Evolutionary conservation across 2,797 vertebrate genomes (phyloP), one percentile per base, ranked within the genome.

Genomic region (Gambelia wislizenii): DNA sequence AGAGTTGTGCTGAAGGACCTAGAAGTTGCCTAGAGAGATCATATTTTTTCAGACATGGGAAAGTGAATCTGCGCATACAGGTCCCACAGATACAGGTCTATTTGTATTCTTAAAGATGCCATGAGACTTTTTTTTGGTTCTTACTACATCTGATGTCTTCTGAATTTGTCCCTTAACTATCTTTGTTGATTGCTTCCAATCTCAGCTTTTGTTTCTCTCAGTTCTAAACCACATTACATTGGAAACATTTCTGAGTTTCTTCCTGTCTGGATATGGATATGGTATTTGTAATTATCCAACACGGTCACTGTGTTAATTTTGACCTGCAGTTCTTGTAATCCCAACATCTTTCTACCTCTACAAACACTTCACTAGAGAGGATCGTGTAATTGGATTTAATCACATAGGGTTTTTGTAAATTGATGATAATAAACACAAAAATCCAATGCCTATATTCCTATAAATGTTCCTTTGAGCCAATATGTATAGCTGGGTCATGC

Each of bases 271-370:
- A 92, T 61, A 95, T 88, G 85, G 89, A 91, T 89, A 90, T 94
- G 92, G 91, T 95, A 91, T 90, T 95, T 77, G 25, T 89, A 94
- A 92, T 96, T 93, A 95, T 36, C 91, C 56, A 87, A 84, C 39
- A 59, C 89, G 89, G 44, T 1, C 25, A 0, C 70, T 67, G 86
- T 49, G 91, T 94, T 95, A 89, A 93, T 94, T 92, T 64, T 91
- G 92, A 94, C 89, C 93, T 92, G 49, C 42, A 59, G 33, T 89
- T 52, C 87, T 77, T 94, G 93, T 79, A 92, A 94, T 91, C 89
- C 90, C 89, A 91, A 81, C 88, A 59, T 93, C 91, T 90, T 88
- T 84, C 78, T 86, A 87, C 69, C n/a, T 94, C 92, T 44, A 39
- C 8, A 69, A 86, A 76, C 12, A 61, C 89, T 86, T 87, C 18